Evolutionary conservation across 2,797 vertebrate species (phyloP).

Genomic region (Synanceia verrucosa): DNA sequence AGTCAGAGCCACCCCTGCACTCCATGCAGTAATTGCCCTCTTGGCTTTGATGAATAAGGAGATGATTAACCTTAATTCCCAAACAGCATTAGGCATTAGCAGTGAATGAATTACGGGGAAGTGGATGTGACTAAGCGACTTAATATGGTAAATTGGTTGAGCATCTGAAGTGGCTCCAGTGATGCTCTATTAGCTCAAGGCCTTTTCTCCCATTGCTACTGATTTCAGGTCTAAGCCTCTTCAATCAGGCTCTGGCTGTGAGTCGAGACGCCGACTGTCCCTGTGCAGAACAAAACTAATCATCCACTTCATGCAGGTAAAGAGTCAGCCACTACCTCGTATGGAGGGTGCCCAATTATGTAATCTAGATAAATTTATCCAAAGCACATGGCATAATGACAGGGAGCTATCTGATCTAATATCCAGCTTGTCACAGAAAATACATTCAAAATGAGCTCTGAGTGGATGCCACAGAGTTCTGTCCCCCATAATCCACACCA

Average conservation of each 20-base stretch:
- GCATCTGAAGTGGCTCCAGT: conserved; percentile 74
- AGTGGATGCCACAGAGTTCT: conserved; percentile 33
- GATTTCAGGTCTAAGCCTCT: conserved; percentile 61
- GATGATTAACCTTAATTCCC: conserved; percentile 96
- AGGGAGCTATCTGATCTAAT: conserved; percentile 40
- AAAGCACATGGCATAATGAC: conserved; percentile 37
- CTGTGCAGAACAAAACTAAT: conserved; percentile 46
- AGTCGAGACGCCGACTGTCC: conserved; percentile 44
- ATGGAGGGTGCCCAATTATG: conserved; percentile 57
- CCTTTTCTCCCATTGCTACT: conserved; percentile 60
- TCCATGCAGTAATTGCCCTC: conserved; percentile 89
- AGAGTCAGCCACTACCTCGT: conserved; percentile 45
- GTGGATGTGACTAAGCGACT: conserved; percentile 89
- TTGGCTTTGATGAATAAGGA: conserved; percentile 90
- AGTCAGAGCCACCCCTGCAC: conserved; percentile 78
- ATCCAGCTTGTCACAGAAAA: conserved; percentile 38
- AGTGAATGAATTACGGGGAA: conserved; percentile 90
- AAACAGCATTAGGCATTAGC: conserved; percentile 90
- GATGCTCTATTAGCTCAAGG: conserved; percentile 74
- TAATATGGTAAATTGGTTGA: conserved; percentile 90
- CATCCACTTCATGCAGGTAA: conserved; percentile 65
- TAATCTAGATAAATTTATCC: conserved; percentile 55
- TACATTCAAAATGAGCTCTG: conserved; percentile 17
- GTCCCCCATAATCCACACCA: conserved; percentile 48
- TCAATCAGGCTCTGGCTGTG: conserved; percentile 57